Conservation (phyloP, 2,888 invertebrate genomes). For the Nebria salina region DNA sequence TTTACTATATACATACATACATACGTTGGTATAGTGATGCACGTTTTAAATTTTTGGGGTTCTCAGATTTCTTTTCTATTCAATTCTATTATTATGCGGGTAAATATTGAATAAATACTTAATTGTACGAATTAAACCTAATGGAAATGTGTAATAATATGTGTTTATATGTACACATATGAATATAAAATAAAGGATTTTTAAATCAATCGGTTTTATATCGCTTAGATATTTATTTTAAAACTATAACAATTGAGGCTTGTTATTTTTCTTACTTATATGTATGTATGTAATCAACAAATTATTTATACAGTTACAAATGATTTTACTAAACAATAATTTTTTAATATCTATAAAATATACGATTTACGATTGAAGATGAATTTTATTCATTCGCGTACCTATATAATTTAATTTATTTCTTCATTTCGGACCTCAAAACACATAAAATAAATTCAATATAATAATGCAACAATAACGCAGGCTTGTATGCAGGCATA, state of each 20-base stretch:
- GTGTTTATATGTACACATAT: constrained; percentile 25
- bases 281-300: neutral
- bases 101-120: constrained; percentile 17
- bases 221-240: too few relatives aligned
- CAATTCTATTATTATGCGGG: neutral
- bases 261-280: too few relatives aligned
- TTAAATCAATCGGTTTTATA: too few relatives aligned
- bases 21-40: too few relatives aligned
- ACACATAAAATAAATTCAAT: constrained; percentile 39
- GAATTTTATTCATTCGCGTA: too few relatives aligned
- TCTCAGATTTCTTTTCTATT: neutral
- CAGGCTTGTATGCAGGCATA: neutral
- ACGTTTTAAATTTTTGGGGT: too few relatives aligned
- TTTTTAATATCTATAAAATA: too few relatives aligned
- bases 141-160: constrained; percentile 30
- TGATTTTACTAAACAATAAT: too few relatives aligned
- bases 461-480: constrained; percentile 26
- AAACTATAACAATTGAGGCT: too few relatives aligned
- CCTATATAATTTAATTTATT: constrained; percentile 34
- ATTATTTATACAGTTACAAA: too few relatives aligned
- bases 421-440: constrained; percentile 32
- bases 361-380: too few relatives aligned
- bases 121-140: constrained; percentile 21
- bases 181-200: neutral
- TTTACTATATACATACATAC: neutral